Base-by-base conservation (phyloP, 2,888 invertebrate genomes). In the Xanthia togata region DNA sequence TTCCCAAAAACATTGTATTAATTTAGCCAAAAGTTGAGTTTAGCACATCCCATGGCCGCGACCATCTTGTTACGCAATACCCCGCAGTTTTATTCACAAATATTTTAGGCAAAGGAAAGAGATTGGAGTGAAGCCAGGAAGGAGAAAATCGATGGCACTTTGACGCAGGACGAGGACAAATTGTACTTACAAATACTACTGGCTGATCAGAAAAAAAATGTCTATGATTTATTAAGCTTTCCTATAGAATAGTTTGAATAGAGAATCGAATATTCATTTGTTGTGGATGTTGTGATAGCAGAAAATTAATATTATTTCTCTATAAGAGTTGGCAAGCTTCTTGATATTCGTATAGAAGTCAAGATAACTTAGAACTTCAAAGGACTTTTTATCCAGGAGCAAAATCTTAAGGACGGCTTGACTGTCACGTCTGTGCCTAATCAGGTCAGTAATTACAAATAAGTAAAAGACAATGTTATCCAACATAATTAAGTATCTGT, bases 121-220 rank as follows among this genome's bases (percentile, higher is more conserved):
- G 89, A 92, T 94, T 95, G 95, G 95, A 95, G 89, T 91, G 90
- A 90, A 91, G 95, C 95, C 95, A 95, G 92, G 82, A 86, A 89
- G 83, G 88, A 87, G 90, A 91, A 93, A 95, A 95, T 95, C 95
- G 93, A 95, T 95, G 92, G 84, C 87, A 88, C 89, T 91, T 91
- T 89, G 90, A 91, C 91, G 89, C 90, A 90, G 90, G 89, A 88
- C 89, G 89, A 76, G 83, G 84, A 88, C 85, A 87, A 87, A 90
- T 87, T 84, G 82, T 84, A 84, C 83, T 86, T 84, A 89, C 79
- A 88, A 87, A 89, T 85, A 87, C 82, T 80, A 87, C 82, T 77
- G 80, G 78, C 71, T 78, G 79, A 82, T 79, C 78, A 79, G 81
- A 87, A 87, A 87, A 88, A 89, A 88, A 50, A 65, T 76, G 70